These are phyloP conservation scores for Hylia prasina DNA, from an alignment of 2,113 vertebrate genomes.

Conservation along the genomic window DNA sequence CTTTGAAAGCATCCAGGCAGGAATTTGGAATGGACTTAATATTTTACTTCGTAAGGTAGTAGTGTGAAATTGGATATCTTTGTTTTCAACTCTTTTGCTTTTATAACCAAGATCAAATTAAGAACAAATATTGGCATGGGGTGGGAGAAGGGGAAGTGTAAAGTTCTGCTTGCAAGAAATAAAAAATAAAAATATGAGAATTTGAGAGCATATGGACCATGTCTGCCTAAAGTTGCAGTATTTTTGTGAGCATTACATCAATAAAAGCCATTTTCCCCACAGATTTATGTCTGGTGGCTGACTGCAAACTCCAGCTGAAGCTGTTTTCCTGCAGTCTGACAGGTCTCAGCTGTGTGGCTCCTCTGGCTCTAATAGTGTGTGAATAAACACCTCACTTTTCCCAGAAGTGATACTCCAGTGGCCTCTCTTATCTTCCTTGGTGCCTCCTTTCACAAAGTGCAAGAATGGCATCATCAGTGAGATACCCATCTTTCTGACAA, in stretches of 20 bases:
- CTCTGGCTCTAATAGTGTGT: not conserved
- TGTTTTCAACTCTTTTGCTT: not conserved
- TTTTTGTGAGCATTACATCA: not conserved
- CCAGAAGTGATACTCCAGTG: not conserved
- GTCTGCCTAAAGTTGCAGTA: not conserved
- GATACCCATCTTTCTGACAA: not conserved
- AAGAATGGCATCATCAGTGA: not conserved
- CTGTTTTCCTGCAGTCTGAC: slow-evolving; percentile 13
- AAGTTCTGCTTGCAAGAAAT: not conserved
- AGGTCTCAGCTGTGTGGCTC: slow-evolving; percentile 18
- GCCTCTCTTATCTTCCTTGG: not conserved
- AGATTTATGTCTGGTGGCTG: not conserved
- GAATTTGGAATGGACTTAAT: not conserved
- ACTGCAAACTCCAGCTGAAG: slow-evolving; percentile 13
- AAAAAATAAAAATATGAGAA: not conserved
- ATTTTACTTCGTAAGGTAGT: not conserved
- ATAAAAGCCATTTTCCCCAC: not conserved
- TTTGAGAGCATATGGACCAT: not conserved
- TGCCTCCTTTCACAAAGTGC: not conserved
- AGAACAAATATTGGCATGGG: not conserved
- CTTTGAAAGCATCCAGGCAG: not conserved
- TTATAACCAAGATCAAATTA: not conserved
- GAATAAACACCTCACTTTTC: not conserved
- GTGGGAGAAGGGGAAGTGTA: not conserved
- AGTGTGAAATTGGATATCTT: not conserved